phyloP scores from a whole-genome alignment of 2,888 invertebrate genomes.

The Rhyacophila evoluta region DNA sequence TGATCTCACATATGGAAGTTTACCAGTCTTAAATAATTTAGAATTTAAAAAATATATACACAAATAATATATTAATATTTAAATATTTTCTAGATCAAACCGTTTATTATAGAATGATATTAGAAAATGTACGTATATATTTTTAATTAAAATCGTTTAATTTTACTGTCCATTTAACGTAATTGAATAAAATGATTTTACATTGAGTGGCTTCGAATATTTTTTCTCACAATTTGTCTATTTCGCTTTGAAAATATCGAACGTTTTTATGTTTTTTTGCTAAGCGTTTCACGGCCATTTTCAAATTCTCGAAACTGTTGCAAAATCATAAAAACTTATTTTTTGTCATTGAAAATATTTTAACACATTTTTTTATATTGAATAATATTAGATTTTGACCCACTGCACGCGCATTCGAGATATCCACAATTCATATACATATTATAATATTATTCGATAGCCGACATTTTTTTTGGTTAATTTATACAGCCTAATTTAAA shows the following conservation, averaged over 20 bases:
- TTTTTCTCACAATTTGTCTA: too few species aligned
- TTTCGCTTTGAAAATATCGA: background rate
- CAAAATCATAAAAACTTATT: background rate
- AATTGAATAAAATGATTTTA: too few species aligned
- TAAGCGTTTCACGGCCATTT: background rate
- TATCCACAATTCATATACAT: background rate
- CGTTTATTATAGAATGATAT: too few species aligned
- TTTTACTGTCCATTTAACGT: too few species aligned
- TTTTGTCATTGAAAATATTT: slow-evolving; percentile 13
- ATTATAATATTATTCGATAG: background rate
- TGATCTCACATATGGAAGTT: too few species aligned
- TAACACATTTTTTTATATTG: background rate
- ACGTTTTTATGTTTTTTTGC: background rate
- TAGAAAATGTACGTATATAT: too few species aligned
- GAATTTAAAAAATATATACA: too few species aligned
- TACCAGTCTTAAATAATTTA: too few species aligned
- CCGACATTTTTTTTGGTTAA: background rate
- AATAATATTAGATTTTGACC: background rate
- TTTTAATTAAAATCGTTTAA: too few species aligned
- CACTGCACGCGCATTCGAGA: slow-evolving; percentile 1
- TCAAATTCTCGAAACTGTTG: background rate
- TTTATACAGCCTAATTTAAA: background rate
- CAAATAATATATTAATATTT: too few species aligned
- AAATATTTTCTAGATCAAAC: too few species aligned
- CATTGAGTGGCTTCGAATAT: too few species aligned